Base-by-base conservation (phyloP, 2,888 invertebrate genomes). In the Linnaemya vulpina region DNA sequence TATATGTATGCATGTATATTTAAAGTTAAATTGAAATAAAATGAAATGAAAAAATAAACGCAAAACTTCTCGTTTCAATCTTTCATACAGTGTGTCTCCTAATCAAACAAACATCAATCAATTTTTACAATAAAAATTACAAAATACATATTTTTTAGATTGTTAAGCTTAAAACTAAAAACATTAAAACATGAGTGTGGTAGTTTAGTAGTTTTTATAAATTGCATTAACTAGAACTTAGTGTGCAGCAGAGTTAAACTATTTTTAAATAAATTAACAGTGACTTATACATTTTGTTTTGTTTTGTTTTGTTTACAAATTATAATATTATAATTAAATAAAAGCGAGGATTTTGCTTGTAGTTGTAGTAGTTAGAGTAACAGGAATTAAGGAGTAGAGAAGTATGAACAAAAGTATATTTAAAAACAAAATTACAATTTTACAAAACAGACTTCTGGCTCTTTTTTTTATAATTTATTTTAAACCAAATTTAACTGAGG, bases 301-400 rank as follows among this genome's bases (percentile, higher is more conserved):
- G 35, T 25, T 35, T 76, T 30, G 30, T 30, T 5, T 30, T 58
- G 67, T 51, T 68, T 51, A 68, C 55, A 55, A 70, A 62, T 70
- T 70, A 81, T 53, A 55, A 62, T 38, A 67, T 58, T 67, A 68
- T 71, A 63, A 55, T 76, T 62, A 73, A 78, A 78, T 84, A 82
- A 85, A 81, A 82, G 81, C 85, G 85, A 85, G 85, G 85, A 85
- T 60, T 46, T 75, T 76, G 46, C 35, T 65, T 84, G 58, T 60
- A 70, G 60, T 84, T 70, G 70, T 67, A 60, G 46, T 60, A 51
- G 17, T 70, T 58, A 71, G 8, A 58, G 40, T 76, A 68, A 75
- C 60, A 63, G 76, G 81, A 75, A 13, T 62, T 49, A 77, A 77
- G 68, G 70, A 60, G 68, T 70, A 76, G 63, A 51, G 40, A 38